Percentiles rank a stretch among this genome's conserved stretches.
phyloP scores from a whole-genome alignment of 1,140 invertebrate species.

The Lucilia cuprina region DNA sequence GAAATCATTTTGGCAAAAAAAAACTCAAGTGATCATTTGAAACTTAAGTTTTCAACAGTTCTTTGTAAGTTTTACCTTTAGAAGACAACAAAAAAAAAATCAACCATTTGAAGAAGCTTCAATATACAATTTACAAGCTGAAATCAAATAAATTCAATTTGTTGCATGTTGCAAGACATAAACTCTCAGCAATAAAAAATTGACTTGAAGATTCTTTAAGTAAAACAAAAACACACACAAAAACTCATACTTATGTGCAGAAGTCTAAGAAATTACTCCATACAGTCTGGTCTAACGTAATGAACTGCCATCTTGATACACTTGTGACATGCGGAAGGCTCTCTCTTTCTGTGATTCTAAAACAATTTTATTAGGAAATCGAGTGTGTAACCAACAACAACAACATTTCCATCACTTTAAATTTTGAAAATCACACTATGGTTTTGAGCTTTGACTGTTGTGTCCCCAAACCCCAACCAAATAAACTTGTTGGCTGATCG shows the following conservation, averaged over 20 bases:
- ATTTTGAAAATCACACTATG: not conserved
- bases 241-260: no score
- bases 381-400: not conserved
- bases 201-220: no score
- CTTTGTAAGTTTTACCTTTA: not conserved
- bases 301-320: slow-evolving; percentile 27
- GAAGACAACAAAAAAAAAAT: not conserved
- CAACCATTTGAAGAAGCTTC: slow-evolving; percentile 28
- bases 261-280: not conserved
- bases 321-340: slow-evolving; percentile 33
- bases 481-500: not conserved
- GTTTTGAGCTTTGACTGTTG: not conserved
- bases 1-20: not conserved
- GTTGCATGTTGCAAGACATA: not conserved
- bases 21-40: not conserved
- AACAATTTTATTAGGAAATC: not conserved
- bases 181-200: no score
- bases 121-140: not conserved
- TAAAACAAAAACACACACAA: no score
- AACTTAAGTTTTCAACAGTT: not conserved
- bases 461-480: no score
- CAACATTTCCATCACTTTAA: not conserved
- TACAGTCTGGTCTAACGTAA: slow-evolving; percentile 18
- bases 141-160: slow-evolving; percentile 35
- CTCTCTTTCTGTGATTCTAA: not conserved